Base-by-base conservation (phyloP, 2,888 invertebrate species). In the Parnassius smintheus region DNA sequence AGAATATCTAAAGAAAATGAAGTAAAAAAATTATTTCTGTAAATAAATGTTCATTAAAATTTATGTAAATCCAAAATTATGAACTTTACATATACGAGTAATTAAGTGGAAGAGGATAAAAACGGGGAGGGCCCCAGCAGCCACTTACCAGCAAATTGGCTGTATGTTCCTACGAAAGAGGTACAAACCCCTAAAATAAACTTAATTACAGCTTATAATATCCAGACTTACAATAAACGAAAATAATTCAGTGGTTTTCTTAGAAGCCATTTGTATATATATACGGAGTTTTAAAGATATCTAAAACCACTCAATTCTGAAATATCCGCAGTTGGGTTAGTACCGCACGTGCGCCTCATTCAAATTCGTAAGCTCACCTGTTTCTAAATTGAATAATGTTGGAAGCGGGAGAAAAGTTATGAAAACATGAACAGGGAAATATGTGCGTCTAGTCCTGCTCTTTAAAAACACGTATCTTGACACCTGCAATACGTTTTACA, bases 361-460 rank as follows among this genome's bases (percentile, higher is more conserved):
- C 77, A 79, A 82, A 89, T 90, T 87, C 89, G 75, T 72, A 76
- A 73, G 74, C 81, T 79, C 83, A 85, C 83, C 85, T 86, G 86
- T 79, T 77, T 78, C 71, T 71, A 88, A 90, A 91, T 90, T 87
- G 88, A 89, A 85, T 90, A 88, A 91, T 84, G 84, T 77, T 71
- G 75, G 73, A 82, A 78, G 77, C 84, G 86, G 77, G 82, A 80
- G 82, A 74, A 82, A 90, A 90, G 86, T 91, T 91, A 86, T 86
- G 80, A 84, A 85, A 85, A 86, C 83, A 80, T 74, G 75, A 75
- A 68, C 68, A 72, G 69, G 68, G 70, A 69, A 71, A 49, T 45
- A 51, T 72, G 74, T 70, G 56, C 50, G 10, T 53, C 45, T 59
- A 61, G 48, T 61, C 60, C 48, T 48, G 46, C 51, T 22, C 9